Percentiles rank a stretch among this genome's conserved stretches.
Evolutionary conservation across 2,888 invertebrate genomes (phyloP).

Genomic region (Pocota personata): DNA sequence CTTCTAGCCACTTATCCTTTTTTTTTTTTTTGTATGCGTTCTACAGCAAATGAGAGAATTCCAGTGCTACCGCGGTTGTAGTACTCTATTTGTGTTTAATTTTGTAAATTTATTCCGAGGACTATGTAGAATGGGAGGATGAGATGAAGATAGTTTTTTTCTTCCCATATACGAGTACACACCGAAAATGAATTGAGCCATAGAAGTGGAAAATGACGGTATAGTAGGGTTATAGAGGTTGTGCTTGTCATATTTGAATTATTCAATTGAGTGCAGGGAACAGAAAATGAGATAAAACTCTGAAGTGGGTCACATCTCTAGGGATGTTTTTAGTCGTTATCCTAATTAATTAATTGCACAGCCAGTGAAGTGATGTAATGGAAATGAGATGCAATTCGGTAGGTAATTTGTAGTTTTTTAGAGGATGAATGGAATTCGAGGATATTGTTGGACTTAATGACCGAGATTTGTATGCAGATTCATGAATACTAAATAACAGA

Average conservation of each 20-base stretch:
- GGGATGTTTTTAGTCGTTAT: background rate
- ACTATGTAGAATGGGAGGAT: background rate
- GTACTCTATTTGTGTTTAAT: conserved; percentile 8
- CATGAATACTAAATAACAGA: too few species aligned
- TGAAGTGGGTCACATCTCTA: background rate
- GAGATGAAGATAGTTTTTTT: conserved; percentile 15
- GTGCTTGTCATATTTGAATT: background rate
- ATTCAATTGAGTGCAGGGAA: background rate
- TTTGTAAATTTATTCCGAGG: conserved; percentile 49
- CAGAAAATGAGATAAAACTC: background rate
- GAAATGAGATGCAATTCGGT: background rate
- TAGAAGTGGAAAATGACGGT: background rate
- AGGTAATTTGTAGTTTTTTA: too few species aligned
- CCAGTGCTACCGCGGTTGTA: conserved; percentile 2
- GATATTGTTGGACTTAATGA: too few species aligned
- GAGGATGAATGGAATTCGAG: too few species aligned
- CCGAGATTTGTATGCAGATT: too few species aligned
- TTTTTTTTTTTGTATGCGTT: background rate
- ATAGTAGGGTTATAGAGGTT: background rate
- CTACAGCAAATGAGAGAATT: background rate
- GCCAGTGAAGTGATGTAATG: background rate
- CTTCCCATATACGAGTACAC: background rate
- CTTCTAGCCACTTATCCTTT: conserved; percentile 26
- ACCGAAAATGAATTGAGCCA: background rate
- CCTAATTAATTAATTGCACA: background rate